Conservation (phyloP, 2,113 vertebrate species). For the Saimiri boliviensis region DNA sequence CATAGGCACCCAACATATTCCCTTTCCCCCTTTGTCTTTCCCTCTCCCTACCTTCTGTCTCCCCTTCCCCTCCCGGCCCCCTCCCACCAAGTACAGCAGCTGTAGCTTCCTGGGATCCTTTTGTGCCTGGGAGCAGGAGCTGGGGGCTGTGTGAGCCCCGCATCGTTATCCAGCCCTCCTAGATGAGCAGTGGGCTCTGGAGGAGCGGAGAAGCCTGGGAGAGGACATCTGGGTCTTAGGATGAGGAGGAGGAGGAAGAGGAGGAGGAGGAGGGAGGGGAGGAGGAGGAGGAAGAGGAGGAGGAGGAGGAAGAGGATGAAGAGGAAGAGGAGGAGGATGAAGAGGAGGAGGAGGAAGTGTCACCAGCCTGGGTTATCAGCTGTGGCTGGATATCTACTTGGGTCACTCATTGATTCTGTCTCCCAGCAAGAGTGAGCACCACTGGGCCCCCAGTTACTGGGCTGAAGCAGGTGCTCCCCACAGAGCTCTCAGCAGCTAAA, state of each 20-base stretch:
- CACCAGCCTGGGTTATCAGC: no score
- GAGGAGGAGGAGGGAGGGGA: no score
- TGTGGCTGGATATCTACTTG: not conserved
- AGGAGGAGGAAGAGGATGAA: no score
- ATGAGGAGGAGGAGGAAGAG: slow-evolving; percentile 15
- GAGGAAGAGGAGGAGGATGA: no score
- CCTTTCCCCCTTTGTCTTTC: not conserved
- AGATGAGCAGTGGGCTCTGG: not conserved
- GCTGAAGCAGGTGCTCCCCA: no score
- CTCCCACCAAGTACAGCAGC: not conserved
- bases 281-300: no score
- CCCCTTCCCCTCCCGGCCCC: not conserved
- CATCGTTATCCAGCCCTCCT: accelerated
- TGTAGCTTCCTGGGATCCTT: not conserved
- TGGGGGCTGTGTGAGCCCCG: accelerated
- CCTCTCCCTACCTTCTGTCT: not conserved
- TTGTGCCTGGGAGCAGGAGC: not conserved
- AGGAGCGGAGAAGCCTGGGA: not conserved
- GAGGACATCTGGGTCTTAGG: not conserved
- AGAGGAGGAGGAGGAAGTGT: no score
- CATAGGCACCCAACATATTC: not conserved
- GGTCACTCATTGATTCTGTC: not conserved
- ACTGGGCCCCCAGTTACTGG: no score
- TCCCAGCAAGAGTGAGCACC: not conserved
- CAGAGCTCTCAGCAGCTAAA: not conserved